These are phyloP conservation scores for Halyomorpha halys DNA, from an alignment of 1,140 invertebrate species.

Conservation along the genomic window DNA sequence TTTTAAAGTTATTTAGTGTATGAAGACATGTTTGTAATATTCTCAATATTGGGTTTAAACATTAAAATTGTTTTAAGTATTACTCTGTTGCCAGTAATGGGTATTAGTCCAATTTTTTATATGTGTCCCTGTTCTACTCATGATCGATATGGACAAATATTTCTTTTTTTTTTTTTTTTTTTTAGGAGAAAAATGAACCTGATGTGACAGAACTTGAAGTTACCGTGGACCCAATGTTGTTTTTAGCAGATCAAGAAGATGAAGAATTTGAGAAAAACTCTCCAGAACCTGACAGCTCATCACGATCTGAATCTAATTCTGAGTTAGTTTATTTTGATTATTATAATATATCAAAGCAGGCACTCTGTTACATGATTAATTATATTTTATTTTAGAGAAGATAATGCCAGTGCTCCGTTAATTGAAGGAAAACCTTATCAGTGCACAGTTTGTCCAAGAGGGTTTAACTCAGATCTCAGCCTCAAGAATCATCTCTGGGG, in stretches of 20 bases:
- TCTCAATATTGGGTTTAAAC: too few relatives aligned
- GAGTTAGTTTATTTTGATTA: slow-evolving; percentile 4
- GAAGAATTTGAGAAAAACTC: slow-evolving; percentile 34
- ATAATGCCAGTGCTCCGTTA: slow-evolving; percentile 24
- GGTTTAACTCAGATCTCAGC: slow-evolving; percentile 42
- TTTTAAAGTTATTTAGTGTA: too few relatives aligned
- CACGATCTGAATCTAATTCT: background rate
- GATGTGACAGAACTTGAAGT: slow-evolving; percentile 48
- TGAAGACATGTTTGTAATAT: too few relatives aligned
- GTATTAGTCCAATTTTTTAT: too few relatives aligned
- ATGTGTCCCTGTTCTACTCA: too few relatives aligned
- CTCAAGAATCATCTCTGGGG: slow-evolving; percentile 48
- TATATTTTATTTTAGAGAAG: slow-evolving; percentile 28
- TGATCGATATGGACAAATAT: too few relatives aligned
- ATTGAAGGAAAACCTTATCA: slow-evolving; percentile 37
- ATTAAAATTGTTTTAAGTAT: too few relatives aligned
- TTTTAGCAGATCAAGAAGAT: slow-evolving; percentile 41
- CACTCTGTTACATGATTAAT: background rate
- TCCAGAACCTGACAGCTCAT: background rate
- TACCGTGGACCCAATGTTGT: slow-evolving; percentile 48
- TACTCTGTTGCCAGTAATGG: too few relatives aligned
- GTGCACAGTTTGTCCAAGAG: slow-evolving; percentile 42
- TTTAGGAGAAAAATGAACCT: slow-evolving; percentile 10
- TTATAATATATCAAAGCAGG: too few relatives aligned
- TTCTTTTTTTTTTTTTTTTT: background rate